phyloP scores from a whole-genome alignment of 2,888 invertebrate species.

The Drosophila fulvimacula region DNA sequence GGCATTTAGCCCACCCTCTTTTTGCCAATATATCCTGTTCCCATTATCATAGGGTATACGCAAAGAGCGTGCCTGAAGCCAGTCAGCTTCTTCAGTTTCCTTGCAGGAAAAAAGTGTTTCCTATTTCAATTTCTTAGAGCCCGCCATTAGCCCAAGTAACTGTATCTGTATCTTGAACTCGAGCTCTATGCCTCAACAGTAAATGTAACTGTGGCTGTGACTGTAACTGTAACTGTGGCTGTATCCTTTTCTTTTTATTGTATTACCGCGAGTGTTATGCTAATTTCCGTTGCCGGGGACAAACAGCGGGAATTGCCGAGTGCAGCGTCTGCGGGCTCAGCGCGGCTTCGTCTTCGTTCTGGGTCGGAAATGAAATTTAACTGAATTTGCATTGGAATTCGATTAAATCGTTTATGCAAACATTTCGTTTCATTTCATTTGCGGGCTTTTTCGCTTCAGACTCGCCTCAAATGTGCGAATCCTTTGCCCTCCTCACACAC shows the following conservation, averaged over 20 bases:
- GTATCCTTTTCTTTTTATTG: constrained; percentile 79
- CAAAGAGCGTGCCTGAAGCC: constrained; percentile 19
- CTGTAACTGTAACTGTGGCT: constrained; percentile 34
- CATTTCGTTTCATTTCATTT: constrained; percentile 82
- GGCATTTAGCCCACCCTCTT: neutral
- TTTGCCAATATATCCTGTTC: constrained; percentile 18
- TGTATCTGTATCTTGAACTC: constrained; percentile 38
- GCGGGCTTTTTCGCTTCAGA: constrained; percentile 66
- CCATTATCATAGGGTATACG: constrained; percentile 18
- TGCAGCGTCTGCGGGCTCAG: constrained; percentile 37
- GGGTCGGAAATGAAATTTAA: constrained; percentile 83
- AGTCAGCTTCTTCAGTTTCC: constrained; percentile 34
- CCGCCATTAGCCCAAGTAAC: constrained; percentile 34
- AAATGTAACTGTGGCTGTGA: constrained; percentile 24
- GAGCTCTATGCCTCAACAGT: constrained; percentile 34
- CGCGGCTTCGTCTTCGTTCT: constrained; percentile 14
- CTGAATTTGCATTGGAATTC: constrained; percentile 84
- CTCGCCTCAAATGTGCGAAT: constrained; percentile 66
- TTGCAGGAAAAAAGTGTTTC: constrained; percentile 56
- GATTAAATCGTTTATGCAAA: constrained; percentile 84
- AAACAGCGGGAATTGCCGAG: constrained; percentile 35
- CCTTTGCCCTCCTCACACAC: constrained; percentile 40
- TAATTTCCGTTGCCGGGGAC: constrained; percentile 76
- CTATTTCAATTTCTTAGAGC: constrained; percentile 72
- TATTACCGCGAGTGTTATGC: constrained; percentile 82